phyloP scores from a whole-genome alignment of 2,113 vertebrate genomes.

The Ceyx melanurus region DNA sequence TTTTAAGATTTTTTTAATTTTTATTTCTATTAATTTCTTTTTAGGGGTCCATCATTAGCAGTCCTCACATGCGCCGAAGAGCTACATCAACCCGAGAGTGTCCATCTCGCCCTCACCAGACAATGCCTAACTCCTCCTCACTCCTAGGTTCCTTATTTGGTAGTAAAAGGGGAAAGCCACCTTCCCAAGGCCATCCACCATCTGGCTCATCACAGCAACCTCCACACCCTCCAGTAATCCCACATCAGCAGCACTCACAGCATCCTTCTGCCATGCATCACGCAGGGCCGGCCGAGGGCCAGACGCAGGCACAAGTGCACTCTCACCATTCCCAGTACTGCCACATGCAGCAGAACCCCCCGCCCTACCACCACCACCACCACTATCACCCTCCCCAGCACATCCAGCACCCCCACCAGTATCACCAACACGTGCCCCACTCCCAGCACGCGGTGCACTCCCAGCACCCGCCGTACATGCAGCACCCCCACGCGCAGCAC shows the following conservation, averaged over 20 bases:
- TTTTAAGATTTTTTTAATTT: slow-evolving; percentile 78
- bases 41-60: slow-evolving; percentile 99
- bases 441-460: slow-evolving; percentile 73
- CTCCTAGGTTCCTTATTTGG: slow-evolving; percentile 93
- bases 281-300: slow-evolving; percentile 76
- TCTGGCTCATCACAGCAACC: slow-evolving; percentile 72
- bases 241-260: slow-evolving; percentile 72
- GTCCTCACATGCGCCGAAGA: slow-evolving; percentile 92
- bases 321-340: slow-evolving; percentile 87
- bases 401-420: slow-evolving; percentile 83
- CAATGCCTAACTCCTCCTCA: slow-evolving; percentile 91
- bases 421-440: slow-evolving; percentile 76
- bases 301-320: slow-evolving; percentile 73
- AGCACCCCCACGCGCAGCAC: slow-evolving; percentile 71
- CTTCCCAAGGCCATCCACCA: slow-evolving; percentile 78
- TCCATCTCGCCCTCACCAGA: slow-evolving; percentile 89
- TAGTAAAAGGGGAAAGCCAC: slow-evolving; percentile 86
- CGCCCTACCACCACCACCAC: slow-evolving; percentile 94
- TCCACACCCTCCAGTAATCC: slow-evolving; percentile 80
- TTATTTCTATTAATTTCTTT: slow-evolving; percentile 84
- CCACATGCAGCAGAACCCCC: slow-evolving; percentile 88
- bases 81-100: slow-evolving; percentile 90
- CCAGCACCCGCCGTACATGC: slow-evolving; percentile 51
- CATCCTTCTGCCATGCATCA: slow-evolving; percentile 81
- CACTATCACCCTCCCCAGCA: slow-evolving; percentile 91